Conservation (phyloP, 2,113 vertebrate species). For the Glaucomys volans region DNA sequence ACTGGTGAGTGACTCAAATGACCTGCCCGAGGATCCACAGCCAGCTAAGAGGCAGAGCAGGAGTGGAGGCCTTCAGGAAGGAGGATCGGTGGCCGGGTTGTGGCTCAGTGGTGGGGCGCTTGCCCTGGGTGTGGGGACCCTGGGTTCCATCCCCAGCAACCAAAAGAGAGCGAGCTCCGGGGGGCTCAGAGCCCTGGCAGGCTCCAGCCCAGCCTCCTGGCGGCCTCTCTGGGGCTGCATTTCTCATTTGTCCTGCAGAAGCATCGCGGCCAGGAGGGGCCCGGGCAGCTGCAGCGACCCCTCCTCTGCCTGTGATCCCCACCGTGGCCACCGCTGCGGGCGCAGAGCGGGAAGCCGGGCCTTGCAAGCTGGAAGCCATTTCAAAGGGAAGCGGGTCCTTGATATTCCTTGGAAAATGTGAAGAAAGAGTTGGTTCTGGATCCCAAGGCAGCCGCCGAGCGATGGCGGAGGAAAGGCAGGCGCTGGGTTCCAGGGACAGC, state of each 20-base stretch:
- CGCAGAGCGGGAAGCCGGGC: rapidly evolving
- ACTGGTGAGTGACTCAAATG: rapidly evolving
- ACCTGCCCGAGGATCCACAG: background rate
- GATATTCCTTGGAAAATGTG: background rate
- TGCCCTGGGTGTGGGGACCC: background rate
- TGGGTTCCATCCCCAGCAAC: background rate
- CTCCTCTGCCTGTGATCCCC: background rate
- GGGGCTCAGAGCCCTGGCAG: too few species aligned
- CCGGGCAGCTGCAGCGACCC: background rate
- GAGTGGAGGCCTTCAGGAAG: too few species aligned
- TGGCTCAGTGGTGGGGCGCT: too few species aligned
- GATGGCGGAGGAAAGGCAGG: too few species aligned
- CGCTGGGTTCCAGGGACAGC: too few species aligned
- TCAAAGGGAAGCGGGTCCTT: conserved; percentile 58
- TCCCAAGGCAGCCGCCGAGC: too few species aligned
- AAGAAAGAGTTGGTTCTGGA: background rate
- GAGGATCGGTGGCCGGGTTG: too few species aligned
- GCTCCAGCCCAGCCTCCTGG: too few species aligned
- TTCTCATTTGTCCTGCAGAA: rapidly evolving
- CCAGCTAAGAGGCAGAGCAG: too few species aligned
- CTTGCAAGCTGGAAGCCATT: conserved; percentile 49
- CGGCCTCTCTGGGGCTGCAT: background rate
- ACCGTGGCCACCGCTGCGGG: rapidly evolving
- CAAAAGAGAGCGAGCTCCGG: too few species aligned
- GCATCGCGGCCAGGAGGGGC: background rate